Percentiles rank a stretch among this genome's conserved stretches.
Evolutionary conservation across 2,888 invertebrate genomes (phyloP).

Genomic region (Lycia hirtaria): DNA sequence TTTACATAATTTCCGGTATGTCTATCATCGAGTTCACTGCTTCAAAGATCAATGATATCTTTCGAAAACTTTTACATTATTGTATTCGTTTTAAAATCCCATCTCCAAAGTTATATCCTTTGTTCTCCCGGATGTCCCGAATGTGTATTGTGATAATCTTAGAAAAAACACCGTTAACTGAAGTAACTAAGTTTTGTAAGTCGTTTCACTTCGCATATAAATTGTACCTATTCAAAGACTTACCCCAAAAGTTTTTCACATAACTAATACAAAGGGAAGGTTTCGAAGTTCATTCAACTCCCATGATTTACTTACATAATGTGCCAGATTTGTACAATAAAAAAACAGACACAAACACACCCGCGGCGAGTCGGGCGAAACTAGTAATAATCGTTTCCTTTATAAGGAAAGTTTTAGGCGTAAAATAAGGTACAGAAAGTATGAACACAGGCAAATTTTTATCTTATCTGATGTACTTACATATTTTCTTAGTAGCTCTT

Average conservation of each 20-base stretch:
- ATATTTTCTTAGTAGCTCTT: neutral
- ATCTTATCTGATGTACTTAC: too few species aligned
- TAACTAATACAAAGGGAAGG: conserved; percentile 13
- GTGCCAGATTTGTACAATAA: conserved; percentile 34
- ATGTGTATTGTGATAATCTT: neutral
- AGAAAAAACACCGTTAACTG: neutral
- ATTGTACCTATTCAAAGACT: conserved; percentile 5
- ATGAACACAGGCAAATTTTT: neutral
- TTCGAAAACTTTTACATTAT: too few species aligned
- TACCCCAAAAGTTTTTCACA: conserved; percentile 4
- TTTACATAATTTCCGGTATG: too few species aligned
- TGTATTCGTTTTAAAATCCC: too few species aligned
- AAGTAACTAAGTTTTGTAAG: conserved; percentile 1
- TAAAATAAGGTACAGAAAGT: neutral
- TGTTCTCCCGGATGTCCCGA: too few species aligned
- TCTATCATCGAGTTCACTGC: too few species aligned
- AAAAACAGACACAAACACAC: conserved; percentile 37
- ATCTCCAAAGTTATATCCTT: too few species aligned
- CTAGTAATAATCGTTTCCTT: conserved; percentile 55
- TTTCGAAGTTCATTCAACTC: conserved; percentile 32
- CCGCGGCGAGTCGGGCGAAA: conserved; percentile 39
- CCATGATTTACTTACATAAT: conserved; percentile 34
- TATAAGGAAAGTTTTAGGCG: conserved; percentile 51
- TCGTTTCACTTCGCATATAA: conserved; percentile 3
- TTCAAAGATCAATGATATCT: too few species aligned